Base-by-base conservation (phyloP, 2,888 invertebrate species). In the Drosophila subquinaria region DNA sequence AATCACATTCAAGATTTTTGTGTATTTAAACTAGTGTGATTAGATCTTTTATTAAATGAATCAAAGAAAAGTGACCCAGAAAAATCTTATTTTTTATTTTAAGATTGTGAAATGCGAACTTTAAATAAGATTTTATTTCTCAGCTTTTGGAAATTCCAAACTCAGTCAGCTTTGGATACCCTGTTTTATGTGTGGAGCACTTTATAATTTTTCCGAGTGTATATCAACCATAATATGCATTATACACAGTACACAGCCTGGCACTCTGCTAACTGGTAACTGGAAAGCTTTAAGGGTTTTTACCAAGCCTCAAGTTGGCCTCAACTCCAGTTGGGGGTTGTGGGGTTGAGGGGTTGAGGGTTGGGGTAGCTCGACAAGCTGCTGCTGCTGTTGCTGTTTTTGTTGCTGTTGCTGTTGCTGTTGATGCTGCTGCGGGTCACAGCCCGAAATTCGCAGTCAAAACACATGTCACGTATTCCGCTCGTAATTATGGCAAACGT, bases 401-500 rank as follows among this genome's bases (percentile, higher is more conserved):
- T 27, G 27, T 6, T 6, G 27, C 5, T 23, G 23, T 23, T 23
- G 23, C 5, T 23, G 23, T 23, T 23, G 23, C 27, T 27, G 27
- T 5, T 23, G 23, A 23, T 23, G 40, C 13, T 52, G 35, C 57
- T 43, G 60, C 60, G 61, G 45, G 65, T 66, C 56, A 61, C 73
- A 59, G 73, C 77, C 77, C 47, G 43, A 76, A 87, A 89, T 76
- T 85, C 78, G 70, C 80, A 88, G 82, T 90, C 88, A 77, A 80
- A 74, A 89, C 89, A 88, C 90, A 90, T 90, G 84, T 90, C 89
- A 89, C 89, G 89, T 90, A 88, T 67, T 90, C 86, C 68, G 64
- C 84, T 88, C 89, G 89, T 89, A 89, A 89, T 89, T 89, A 90
- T 90, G 84, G 90, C 82, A 82, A 87, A 89, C 89, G 89, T 89